Base-by-base conservation (phyloP, 2,888 invertebrate species). In the Drosophila neotestacea region DNA sequence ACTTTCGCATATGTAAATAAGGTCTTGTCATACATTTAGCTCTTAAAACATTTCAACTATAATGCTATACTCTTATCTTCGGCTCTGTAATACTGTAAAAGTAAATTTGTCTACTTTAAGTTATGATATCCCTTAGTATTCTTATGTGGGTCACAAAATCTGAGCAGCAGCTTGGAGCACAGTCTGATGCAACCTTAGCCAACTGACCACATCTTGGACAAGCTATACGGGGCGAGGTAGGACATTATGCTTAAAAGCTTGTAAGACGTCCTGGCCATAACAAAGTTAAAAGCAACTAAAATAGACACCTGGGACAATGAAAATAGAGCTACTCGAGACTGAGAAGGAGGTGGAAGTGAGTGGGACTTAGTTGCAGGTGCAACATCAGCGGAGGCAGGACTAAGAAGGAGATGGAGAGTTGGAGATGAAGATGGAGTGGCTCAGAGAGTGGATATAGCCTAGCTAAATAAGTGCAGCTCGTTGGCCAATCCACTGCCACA, bases 271-370 rank as follows among this genome's bases (percentile, higher is more conserved):
- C 67, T 63, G 81, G 71, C 79, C 82, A 76, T 88, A 76, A 73
- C 78, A 73, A 78, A 81, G 81, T 88, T 86, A 83, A 84, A 86
- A 86, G 88, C 89, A 86, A 77, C 87, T 84, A 78, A 84, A 84
- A 86, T 79, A 84, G 89, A 86, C 84, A 88, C 86, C 88, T 88
- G 84, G 88, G 84, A 88, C 88, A 64, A 51, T 59, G 56, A 34
- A 41, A 10, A 46, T 22, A 42, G 44, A 58, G 55, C 44, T 46
- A 27, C 34, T 51, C 30, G 60, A 32, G 28, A 36, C 42, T 32
- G 10, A 16, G 62, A 4, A 11, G 32, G 9, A 11, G 54, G 58
- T 9, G 38, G 27, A 16, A 22, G 32, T 36, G 5, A 50, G 32
- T 34, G 10, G 32, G 6, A 27, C 46, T 56, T 75, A 70, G 68